Conservation (phyloP, 2,888 invertebrate genomes). For the Eubasilissa splendida region DNA sequence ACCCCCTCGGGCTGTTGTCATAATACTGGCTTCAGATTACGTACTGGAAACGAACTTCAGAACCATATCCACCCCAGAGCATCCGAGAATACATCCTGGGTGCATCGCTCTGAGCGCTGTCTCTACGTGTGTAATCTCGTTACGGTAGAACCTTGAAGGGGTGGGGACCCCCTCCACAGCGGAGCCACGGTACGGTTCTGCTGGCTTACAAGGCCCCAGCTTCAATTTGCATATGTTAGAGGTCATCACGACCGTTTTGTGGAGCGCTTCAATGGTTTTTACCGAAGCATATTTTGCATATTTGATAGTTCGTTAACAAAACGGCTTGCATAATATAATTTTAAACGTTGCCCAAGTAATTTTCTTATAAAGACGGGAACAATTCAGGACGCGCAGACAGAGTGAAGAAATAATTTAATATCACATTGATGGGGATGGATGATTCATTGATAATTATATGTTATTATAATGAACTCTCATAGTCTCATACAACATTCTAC, state of each 20-base stretch:
- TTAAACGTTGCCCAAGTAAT: too few species aligned
- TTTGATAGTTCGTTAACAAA: background rate
- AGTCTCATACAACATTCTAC: too few species aligned
- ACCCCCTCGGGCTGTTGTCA: background rate
- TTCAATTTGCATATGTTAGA: constrained; percentile 15
- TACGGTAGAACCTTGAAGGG: background rate
- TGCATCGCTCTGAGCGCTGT: constrained; percentile 25
- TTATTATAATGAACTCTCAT: too few species aligned
- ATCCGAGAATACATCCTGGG: background rate
- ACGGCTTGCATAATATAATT: background rate
- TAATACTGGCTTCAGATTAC: background rate
- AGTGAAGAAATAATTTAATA: too few species aligned
- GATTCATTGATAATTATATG: too few species aligned
- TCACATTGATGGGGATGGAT: too few species aligned
- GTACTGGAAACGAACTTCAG: background rate
- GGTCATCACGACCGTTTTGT: constrained; percentile 2
- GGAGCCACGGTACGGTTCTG: background rate
- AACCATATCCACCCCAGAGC: background rate
- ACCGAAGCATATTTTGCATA: background rate
- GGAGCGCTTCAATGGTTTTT: background rate
- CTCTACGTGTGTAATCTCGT: constrained; percentile 33
- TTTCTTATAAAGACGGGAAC: too few species aligned
- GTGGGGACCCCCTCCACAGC: background rate
- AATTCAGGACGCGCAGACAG: too few species aligned
- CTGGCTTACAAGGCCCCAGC: background rate